Evolutionary conservation across 2,113 vertebrate genomes (phyloP).

Genomic region (Rhabdornis inornatus): DNA sequence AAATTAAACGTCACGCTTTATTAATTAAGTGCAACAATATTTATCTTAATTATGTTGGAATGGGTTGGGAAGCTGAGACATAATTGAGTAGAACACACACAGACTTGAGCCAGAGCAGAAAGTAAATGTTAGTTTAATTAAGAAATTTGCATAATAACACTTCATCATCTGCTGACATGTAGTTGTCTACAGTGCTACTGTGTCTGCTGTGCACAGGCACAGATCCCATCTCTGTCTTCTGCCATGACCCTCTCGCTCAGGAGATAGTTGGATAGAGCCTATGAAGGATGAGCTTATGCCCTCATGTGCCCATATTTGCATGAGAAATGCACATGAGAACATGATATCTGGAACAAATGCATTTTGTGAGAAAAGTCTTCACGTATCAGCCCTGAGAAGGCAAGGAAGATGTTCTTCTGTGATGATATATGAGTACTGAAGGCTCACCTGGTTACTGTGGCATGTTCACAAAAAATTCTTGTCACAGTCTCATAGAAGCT

Average conservation of each 20-base stretch:
- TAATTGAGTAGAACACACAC: not conserved
- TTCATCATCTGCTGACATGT: not conserved
- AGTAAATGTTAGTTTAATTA: not conserved
- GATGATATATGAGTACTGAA: not conserved
- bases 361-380: not conserved
- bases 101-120: not conserved
- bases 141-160: not conserved
- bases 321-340: not conserved
- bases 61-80: not conserved
- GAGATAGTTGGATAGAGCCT: not conserved
- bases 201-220: not conserved
- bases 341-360: not conserved
- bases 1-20: not conserved
- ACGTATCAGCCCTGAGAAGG: not conserved
- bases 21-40: conserved; percentile 14
- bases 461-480: not conserved
- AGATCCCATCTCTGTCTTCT: not conserved
- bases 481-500: not conserved
- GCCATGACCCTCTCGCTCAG: not conserved
- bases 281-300: not conserved
- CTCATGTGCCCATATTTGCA: not conserved
- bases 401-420: not conserved
- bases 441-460: not conserved
- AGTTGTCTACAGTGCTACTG: not conserved
- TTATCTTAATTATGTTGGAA: conserved; percentile 8